Evolutionary conservation across 2,113 vertebrate species (phyloP).

Genomic region (Pteronura brasiliensis): DNA sequence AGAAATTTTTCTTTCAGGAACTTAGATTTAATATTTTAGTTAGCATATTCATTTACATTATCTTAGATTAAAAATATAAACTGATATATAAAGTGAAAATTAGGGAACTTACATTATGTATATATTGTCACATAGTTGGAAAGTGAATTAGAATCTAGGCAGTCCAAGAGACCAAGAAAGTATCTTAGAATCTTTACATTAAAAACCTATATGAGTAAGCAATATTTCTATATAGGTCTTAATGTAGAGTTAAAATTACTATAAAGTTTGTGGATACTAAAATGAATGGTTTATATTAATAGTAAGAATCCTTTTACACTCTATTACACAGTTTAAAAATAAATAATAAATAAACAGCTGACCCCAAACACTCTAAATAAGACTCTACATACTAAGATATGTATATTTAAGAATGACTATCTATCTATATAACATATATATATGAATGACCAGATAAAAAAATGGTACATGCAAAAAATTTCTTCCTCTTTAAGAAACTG

Average conservation of each 20-base stretch:
- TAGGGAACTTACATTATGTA: not conserved
- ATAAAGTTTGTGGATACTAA: not conserved
- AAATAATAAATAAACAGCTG: not conserved
- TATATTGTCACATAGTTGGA: not conserved
- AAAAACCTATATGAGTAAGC: not conserved
- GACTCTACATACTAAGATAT: not conserved
- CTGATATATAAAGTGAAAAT: not conserved
- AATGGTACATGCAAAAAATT: not conserved
- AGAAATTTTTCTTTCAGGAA: not conserved
- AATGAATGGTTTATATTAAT: not conserved
- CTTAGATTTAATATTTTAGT: not conserved
- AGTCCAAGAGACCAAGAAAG: not conserved
- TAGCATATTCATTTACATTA: not conserved
- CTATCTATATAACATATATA: not conserved
- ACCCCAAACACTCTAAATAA: not conserved
- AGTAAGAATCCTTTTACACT: not conserved
- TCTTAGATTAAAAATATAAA: not conserved
- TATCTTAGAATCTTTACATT: not conserved
- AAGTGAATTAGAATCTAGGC: not conserved
- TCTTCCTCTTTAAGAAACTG: not conserved
- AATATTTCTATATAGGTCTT: not conserved
- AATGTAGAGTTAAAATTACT: not conserved
- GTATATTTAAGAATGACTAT: not conserved
- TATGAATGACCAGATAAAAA: not conserved
- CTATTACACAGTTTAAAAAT: not conserved